Base-by-base conservation (phyloP, 2,113 vertebrate species). In the Vombatus ursinus region DNA sequence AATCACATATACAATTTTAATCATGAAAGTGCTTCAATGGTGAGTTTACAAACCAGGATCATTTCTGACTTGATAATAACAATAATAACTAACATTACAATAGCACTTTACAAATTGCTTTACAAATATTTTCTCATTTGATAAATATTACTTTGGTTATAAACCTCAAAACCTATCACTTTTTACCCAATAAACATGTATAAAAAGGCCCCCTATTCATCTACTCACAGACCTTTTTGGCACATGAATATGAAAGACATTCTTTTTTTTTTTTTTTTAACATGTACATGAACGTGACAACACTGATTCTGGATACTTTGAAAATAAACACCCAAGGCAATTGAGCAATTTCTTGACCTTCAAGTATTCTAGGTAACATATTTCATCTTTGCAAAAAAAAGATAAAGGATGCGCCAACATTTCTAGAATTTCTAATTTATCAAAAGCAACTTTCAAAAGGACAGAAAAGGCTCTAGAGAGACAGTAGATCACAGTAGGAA, bases 311-410 rank as follows among this genome's bases (percentile, higher is more conserved):
- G 6, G 37, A 37, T 19, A 19, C 90, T 96, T 96, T 94, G 92
- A 96, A 90, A 90, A 44, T 37, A 84, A 84, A 84, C 44, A 44
- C 16, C 44, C 16, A n/a, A 77, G 53, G 50, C 61, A 16, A 84
- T 23, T 91, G 24, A 28, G n/a, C 49, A 68, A 51, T 92, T 95
- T 94, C 37, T 84, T 44, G 68, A 44, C n/a, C 68, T 95, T 94
- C 48, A 96, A 84, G 89, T 53, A 24, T 3, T 0, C 8, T 52
- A 97, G 47, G 49, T 96, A 95, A 92, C n/a, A 48, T 0, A 53
- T 89, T 93, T 96, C 92, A 77, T 97, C 90, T 92, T 92, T 94
- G 89, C 11, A 90, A 68, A 77, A 94, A 93, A 54, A 68, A 14
- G 61, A 91, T 95, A 28, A 92, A 52, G 25, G n/a, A 94, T 49